Conservation (phyloP, 2,888 invertebrate genomes). For the Galerucella pusilla region DNA sequence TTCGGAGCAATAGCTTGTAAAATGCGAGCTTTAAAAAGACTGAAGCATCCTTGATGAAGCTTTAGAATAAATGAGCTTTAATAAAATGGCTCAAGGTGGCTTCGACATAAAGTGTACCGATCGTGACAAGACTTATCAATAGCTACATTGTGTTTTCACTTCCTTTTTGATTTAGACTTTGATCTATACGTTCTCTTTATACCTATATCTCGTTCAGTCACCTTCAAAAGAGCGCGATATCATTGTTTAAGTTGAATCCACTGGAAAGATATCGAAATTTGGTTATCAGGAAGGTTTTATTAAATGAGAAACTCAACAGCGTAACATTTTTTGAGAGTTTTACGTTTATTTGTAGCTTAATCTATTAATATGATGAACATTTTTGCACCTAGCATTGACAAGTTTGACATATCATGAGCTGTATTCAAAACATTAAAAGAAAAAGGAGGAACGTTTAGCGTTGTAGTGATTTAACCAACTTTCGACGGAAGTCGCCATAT, state of each 20-base stretch:
- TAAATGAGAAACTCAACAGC: neutral
- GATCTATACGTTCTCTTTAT: slow-evolving; percentile 6
- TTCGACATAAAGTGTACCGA: slow-evolving; percentile 56
- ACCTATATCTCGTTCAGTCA: neutral
- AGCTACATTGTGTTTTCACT: slow-evolving; percentile 51
- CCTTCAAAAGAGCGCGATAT: neutral
- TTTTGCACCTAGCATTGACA: no score
- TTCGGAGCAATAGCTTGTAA: slow-evolving; percentile 51
- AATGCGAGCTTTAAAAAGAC: slow-evolving; percentile 48
- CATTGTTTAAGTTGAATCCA: neutral
- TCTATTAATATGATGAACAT: no score
- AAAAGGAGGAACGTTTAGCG: no score
- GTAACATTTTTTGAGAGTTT: no score
- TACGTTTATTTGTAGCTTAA: no score
- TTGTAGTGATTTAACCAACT: no score
- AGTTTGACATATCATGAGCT: no score
- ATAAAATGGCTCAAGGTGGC: slow-evolving; percentile 58
- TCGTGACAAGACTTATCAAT: slow-evolving; percentile 56
- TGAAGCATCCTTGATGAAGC: slow-evolving; percentile 54
- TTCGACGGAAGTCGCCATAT: no score
- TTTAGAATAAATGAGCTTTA: slow-evolving; percentile 58
- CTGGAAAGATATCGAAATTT: neutral
- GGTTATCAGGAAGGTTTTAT: neutral
- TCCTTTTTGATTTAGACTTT: slow-evolving; percentile 41
- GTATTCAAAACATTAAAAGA: no score